Conservation (phyloP, 1,140 invertebrate species). For the Riptortus pedestris region DNA sequence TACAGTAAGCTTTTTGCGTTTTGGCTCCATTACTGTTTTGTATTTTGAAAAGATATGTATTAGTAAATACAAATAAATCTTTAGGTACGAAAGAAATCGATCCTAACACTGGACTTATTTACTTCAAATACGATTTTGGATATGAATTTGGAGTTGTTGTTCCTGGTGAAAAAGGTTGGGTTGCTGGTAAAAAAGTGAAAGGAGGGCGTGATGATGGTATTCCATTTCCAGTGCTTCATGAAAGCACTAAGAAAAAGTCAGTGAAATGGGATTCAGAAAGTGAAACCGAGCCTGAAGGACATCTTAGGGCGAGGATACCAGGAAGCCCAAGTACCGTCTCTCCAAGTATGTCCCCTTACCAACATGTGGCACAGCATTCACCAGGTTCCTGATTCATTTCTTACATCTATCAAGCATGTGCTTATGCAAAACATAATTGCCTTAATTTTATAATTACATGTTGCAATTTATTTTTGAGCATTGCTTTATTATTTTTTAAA, state of each 20-base stretch:
- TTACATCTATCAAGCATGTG: no score
- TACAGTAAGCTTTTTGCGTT: no score
- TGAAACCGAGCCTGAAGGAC: constrained; percentile 50
- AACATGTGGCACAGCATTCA: constrained; percentile 4
- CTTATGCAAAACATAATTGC: no score
- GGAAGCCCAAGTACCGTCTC: constrained; percentile 47
- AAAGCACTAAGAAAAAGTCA: constrained; percentile 37
- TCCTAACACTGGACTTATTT: constrained; percentile 63
- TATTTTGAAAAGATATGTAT: no score
- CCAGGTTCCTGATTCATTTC: no score
- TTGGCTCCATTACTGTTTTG: no score
- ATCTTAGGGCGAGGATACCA: constrained; percentile 39
- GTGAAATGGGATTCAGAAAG: constrained; percentile 54
- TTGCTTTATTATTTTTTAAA: no score
- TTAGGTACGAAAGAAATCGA: constrained; percentile 65
- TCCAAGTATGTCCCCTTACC: constrained; percentile 36
- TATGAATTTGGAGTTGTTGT: constrained; percentile 67
- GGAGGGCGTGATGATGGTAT: constrained; percentile 43
- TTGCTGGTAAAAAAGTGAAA: constrained; percentile 29
- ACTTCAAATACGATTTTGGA: constrained; percentile 75
- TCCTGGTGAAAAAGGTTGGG: constrained; percentile 47
- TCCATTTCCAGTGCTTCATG: constrained; percentile 51
- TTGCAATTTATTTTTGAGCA: no score
- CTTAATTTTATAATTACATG: no score
- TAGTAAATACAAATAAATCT: no score